phyloP scores from a whole-genome alignment of 2,888 invertebrate species.

The Coenonympha arcania region DNA sequence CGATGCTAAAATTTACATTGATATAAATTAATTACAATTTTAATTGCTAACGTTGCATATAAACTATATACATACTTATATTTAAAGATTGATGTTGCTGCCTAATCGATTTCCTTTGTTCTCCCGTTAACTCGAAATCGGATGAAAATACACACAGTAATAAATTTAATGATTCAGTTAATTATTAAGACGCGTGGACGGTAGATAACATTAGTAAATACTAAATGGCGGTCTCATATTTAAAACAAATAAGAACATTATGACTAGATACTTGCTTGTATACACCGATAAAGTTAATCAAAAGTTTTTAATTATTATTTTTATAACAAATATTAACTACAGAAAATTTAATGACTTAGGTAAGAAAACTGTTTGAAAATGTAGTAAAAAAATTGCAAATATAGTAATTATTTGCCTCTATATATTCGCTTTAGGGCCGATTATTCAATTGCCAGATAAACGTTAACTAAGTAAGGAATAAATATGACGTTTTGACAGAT shows the following conservation, averaged over 20 bases:
- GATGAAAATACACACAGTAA: not conserved
- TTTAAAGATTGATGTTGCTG: not conserved
- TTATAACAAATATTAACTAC: no score
- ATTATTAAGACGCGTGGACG: constrained; percentile 15
- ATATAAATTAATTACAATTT: not conserved
- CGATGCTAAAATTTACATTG: not conserved
- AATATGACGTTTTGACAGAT: no score
- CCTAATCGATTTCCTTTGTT: constrained; percentile 8
- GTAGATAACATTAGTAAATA: constrained; percentile 11
- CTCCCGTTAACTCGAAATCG: constrained; percentile 4
- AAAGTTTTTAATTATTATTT: no score
- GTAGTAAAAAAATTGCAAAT: no score
- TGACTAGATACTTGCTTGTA: no score
- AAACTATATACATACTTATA: not conserved
- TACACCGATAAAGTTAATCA: no score
- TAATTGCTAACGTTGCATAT: not conserved
- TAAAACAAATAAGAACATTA: not conserved
- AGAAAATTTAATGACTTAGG: no score
- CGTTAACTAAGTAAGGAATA: no score
- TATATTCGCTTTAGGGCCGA: no score
- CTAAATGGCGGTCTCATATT: constrained; percentile 1
- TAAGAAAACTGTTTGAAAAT: no score
- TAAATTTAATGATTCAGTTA: not conserved
- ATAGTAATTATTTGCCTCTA: no score
- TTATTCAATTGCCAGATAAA: no score